phyloP scores from a whole-genome alignment of 1,140 invertebrate genomes.

The Asobara japonica region DNA sequence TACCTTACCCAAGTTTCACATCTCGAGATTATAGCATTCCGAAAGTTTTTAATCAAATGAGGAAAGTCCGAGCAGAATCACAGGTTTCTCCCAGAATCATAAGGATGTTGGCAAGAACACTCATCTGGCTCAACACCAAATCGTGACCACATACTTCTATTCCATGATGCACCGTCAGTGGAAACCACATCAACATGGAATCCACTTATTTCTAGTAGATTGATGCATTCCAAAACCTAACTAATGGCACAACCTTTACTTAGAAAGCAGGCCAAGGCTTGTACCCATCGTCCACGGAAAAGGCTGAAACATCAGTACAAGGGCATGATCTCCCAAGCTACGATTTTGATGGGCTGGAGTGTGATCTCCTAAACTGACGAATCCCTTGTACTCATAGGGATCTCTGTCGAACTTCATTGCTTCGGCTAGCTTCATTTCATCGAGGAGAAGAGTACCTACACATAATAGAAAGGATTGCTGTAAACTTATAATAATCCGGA shows the following conservation, averaged over 20 bases:
- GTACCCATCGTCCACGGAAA: neutral
- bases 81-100: neutral
- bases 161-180: conserved; percentile 21
- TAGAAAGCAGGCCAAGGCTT: neutral
- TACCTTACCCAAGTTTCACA: neutral
- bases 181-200: neutral
- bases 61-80: neutral
- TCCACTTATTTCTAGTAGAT: neutral
- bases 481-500: neutral
- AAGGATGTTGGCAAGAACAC: neutral
- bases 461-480: too few relatives aligned
- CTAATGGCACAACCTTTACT: neutral
- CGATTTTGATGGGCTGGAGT: conserved; percentile 4
- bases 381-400: neutral
- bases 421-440: conserved; percentile 5
- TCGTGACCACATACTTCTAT: neutral
- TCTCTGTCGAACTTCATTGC: neutral
- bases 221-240: conserved; percentile 1
- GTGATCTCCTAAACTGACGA: conserved; percentile 11
- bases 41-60: neutral
- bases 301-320: neutral
- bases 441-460: neutral
- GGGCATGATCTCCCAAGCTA: conserved; percentile 10
- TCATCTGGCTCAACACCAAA: neutral
- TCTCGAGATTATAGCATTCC: neutral